These are phyloP conservation scores for Erebia aethiops DNA, from an alignment of 2,888 invertebrate species.

Conservation along the genomic window DNA sequence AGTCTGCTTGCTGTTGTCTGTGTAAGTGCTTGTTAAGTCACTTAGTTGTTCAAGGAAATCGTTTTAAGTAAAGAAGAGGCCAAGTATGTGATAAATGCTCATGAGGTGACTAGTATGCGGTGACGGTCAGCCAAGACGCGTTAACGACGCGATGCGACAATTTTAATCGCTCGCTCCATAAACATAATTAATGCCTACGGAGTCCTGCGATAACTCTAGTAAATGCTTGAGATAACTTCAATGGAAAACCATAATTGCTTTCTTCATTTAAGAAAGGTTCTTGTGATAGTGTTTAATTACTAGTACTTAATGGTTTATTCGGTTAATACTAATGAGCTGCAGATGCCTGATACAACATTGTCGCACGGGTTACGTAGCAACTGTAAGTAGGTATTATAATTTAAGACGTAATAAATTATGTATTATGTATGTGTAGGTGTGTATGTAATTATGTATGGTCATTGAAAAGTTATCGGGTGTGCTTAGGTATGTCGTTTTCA, in stretches of 20 bases:
- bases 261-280: constrained; percentile 27
- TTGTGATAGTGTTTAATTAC: constrained; percentile 27
- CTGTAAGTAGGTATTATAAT: neutral
- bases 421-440: too few relatives aligned
- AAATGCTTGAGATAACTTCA: constrained; percentile 34
- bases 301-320: constrained; percentile 24
- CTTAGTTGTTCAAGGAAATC: constrained; percentile 39
- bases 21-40: too few relatives aligned
- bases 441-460: too few relatives aligned
- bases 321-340: constrained; percentile 1
- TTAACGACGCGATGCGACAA: constrained; percentile 44
- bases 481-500: too few relatives aligned
- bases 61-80: constrained; percentile 40
- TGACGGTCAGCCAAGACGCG: constrained; percentile 39
- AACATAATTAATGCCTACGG: constrained; percentile 43
- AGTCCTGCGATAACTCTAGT: constrained; percentile 36
- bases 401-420: neutral
- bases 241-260: constrained; percentile 31
- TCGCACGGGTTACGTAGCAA: neutral
- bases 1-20: too few relatives aligned
- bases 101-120: constrained; percentile 47
- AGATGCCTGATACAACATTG: neutral
- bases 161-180: constrained; percentile 52
- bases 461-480: too few relatives aligned
- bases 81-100: constrained; percentile 43